Evolutionary conservation across 30 jellyfish, hydroid and myxozoan species (phyloP), one percentile per base, ranked within the genome.

Genomic region (Cassiopea xamachana): DNA sequence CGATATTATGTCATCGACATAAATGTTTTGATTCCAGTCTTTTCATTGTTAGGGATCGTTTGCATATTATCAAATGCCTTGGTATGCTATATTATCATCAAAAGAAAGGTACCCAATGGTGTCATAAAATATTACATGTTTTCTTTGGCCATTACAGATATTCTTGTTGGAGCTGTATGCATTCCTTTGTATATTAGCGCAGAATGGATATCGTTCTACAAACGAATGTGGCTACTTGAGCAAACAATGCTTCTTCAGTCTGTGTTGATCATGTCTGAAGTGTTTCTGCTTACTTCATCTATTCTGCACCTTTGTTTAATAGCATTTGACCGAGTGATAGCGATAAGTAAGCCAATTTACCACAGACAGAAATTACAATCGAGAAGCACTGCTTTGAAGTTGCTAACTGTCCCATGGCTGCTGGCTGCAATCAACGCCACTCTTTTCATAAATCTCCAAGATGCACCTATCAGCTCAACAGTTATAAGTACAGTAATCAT

Each of bases 131-230:
- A 18, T 48, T 80, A 80, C 80, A 60, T 80, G 16, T 44, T 80
- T n/a, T 80, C 89, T 8, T 19, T 80, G 79, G 89, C 89, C 19
- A 12, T 80, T 4, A 80, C 89, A 18, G 89, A 80, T 70, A n/a
- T 80, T 45, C 61, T 80, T 2, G 67, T 46, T 7, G 89, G 89
- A 7, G 77, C 60, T 1, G 45, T 80, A 7, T 59, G 69, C 59
- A 61, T 80, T 46, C 89, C 89, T 19, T 4, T 71, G 39, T 71
- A 71, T 71, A 6, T 71, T 4, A 1, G 58, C 58, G 27, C 6
- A 71, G 80, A 71, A 43, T 71, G 80, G 80, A 19, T 71, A 3
- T 19, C 27, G 1, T 19, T 43, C 55, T 15, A 71, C 16, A 17
- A 15, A 15, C n/a, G 1, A 6, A 19, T 6, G 80, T 1, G 58